Base-by-base conservation (phyloP, 2,113 vertebrate species). In the Bos taurus region DNA sequence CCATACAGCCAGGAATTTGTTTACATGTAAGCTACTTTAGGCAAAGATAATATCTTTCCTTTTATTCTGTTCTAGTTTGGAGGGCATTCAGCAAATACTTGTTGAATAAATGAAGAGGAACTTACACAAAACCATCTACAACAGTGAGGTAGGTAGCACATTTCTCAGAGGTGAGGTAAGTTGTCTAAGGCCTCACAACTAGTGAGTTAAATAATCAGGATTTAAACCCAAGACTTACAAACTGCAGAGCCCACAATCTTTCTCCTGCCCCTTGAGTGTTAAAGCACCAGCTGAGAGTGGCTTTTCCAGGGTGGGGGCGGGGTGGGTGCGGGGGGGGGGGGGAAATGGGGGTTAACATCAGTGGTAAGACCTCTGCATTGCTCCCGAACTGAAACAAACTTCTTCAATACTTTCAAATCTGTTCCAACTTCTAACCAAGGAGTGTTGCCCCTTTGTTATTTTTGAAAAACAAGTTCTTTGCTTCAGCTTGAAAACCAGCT, bases 211-310 rank as follows among this genome's bases (percentile, higher is more conserved):
- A 33, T 52, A 88, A 91, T 88, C 40, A 62, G 78, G 43, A 94
- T 97, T 94, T 91, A 95, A 97, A 96, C 74, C 40, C 40, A 88
- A 43, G 59, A 95, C 48, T 88, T 94, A 62, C 52, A 40, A 88
- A 77, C 36, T 7, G 25, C 10, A 88, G 59, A 85, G 23, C 71
- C 64, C 36, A 52, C 9, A n/a, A 5, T 91, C 62, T 21, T 81
- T 90, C 46, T 40, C 40, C 14, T 56, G 54, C 30, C 25, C 50
- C 74, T 50, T 52, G 30, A 74, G n/a, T 91, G 23, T 83, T 91
- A 86, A 88, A 87, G 67, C 21, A 71, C 50, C 36, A 0, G 26
- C 50, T 87, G 36, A 82, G 33, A n/a, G 33, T 54, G 28, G 46
- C 9, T 33, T 81, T 33, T 81, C 46, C 0, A 10, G 25, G 57